Conservation (phyloP, 2,113 vertebrate genomes). For the Vombatus ursinus region DNA sequence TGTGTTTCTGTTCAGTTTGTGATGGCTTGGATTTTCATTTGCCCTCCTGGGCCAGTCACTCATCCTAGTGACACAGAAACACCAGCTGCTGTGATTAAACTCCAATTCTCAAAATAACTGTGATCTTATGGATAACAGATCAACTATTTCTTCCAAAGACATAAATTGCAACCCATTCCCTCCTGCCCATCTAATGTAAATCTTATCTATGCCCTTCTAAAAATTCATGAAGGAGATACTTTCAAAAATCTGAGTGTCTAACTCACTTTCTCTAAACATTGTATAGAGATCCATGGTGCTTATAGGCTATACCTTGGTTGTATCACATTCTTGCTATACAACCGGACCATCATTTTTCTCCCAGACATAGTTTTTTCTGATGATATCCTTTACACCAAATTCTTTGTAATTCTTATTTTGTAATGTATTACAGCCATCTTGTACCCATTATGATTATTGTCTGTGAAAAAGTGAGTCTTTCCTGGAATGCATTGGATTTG, state of each 20-base stretch:
- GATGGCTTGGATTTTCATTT: slow-evolving; percentile 40
- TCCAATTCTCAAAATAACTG: neutral
- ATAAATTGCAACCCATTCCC: neutral
- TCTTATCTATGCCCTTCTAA: neutral
- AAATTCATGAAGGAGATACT: neutral
- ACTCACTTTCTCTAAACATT: neutral
- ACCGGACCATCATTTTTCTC: neutral
- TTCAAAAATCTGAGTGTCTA: neutral
- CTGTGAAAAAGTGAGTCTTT: neutral
- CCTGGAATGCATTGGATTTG: neutral
- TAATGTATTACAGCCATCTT: slow-evolving; percentile 1
- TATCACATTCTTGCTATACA: neutral
- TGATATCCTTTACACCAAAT: neutral
- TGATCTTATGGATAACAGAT: neutral
- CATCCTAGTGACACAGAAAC: neutral
- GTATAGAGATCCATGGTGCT: neutral
- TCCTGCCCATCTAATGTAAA: neutral
- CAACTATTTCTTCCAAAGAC: neutral
- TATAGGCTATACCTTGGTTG: neutral
- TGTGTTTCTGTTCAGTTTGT: neutral
- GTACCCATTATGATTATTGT: slow-evolving; percentile 5
- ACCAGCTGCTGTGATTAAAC: neutral
- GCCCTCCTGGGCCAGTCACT: neutral
- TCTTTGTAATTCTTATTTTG: neutral
- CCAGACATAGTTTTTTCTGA: neutral